Base-by-base conservation (phyloP, 2,113 vertebrate genomes). In the Anoura caudifer region DNA sequence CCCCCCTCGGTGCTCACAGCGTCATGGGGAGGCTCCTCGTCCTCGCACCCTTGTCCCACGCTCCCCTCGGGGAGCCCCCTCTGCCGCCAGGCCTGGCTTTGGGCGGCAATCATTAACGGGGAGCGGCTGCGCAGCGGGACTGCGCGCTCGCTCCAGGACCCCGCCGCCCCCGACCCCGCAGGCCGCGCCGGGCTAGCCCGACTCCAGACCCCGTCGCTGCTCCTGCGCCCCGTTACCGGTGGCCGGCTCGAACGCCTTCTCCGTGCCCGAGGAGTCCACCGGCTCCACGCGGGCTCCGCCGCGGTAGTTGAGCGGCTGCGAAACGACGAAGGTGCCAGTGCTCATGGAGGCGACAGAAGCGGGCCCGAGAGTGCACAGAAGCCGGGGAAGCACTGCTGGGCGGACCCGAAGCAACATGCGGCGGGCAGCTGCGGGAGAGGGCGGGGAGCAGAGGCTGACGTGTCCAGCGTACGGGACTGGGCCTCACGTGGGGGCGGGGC, bases 171-270 rank as follows among this genome's bases (percentile, higher is more conserved):
- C 54, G 17, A 15, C 2, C 72, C 88, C 24, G n/a, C 31, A 4
- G 22, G 22, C 36, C 15, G 47, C 59, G 16, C 79, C 41, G 0
- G 19, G 54, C 54, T 5, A 20, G 3, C 43, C 41, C 31, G 0
- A 0, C 47, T 19, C n/a, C 36, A 2, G 17, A 10, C 38, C 41
- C 50, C 3, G 36, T 22, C 45, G 50, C 73, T 6, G 47, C 8
- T 11, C 2, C 47, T n/a, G 1, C 26, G n/a, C 10, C n/a, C 41
- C 12, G 4, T 89, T 98, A 99, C 99, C 99, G 14, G 99, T 99
- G 26, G 99, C 99, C 0, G 99, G 99, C 85, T 99, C 99, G 9
- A 98, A 99, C 1, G 99, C 99, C 7, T 99, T 98, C 96, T 99
- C 99, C 0, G 95, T 76, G 96, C 98, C 98, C 0, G 97, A 98